Percentiles rank a stretch among this genome's conserved stretches.
These are phyloP conservation scores for Notolabrus celidotus DNA, from an alignment of 2,797 vertebrate genomes.

Conservation along the genomic window DNA sequence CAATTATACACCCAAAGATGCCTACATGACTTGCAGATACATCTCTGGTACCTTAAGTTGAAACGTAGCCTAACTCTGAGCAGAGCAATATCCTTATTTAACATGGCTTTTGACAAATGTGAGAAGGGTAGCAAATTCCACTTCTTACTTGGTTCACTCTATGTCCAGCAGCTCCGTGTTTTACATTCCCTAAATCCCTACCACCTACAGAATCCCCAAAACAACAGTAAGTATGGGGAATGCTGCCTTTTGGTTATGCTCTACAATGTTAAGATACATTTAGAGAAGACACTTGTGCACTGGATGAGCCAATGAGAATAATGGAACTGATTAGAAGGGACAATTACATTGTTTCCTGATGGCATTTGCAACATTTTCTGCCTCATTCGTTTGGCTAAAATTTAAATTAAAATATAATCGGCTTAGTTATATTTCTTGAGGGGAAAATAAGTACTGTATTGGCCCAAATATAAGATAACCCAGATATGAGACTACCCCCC, in stretches of 20 bases:
- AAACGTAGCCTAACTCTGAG: neutral
- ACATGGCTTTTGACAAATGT: neutral
- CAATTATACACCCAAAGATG: neutral
- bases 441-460: no score
- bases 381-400: no score
- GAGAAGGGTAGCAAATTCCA: constrained; percentile 1
- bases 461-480: no score
- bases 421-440: no score
- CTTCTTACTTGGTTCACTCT: constrained; percentile 9
- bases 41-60: neutral
- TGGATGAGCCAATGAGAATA: neutral
- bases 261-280: constrained; percentile 18
- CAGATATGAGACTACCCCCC: no score
- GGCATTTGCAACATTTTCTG: no score
- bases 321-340: no score
- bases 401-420: no score
- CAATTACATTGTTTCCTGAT: no score
- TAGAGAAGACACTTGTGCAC: neutral
- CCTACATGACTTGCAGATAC: neutral
- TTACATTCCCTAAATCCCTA: constrained; percentile 43
- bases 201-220: constrained; percentile 41
- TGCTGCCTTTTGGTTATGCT: constrained; percentile 21
- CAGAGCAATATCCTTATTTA: neutral
- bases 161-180: constrained; percentile 22
- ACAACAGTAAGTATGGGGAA: constrained; percentile 42